Percentiles rank a stretch among this genome's conserved stretches.
These are phyloP conservation scores for Salticus scenicus DNA, from an alignment of 2,888 invertebrate genomes.

Conservation along the genomic window DNA sequence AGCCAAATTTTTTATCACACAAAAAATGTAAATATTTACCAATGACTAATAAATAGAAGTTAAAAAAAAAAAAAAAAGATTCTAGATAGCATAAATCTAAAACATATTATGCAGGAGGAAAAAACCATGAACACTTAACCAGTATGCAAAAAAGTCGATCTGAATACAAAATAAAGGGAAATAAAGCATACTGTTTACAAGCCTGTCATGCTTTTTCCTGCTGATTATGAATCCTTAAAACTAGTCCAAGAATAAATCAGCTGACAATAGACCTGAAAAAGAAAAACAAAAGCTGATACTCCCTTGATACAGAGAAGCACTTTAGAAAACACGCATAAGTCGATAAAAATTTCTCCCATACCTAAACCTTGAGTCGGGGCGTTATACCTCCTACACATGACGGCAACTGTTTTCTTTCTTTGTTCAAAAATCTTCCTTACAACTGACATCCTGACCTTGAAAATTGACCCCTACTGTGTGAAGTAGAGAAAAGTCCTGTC, in stretches of 20 bases:
- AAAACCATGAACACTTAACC: no score
- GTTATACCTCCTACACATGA: slow-evolving; percentile 16
- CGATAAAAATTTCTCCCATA: background rate
- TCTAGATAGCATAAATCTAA: no score
- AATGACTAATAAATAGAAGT: no score
- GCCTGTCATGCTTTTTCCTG: no score
- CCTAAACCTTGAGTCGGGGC: background rate
- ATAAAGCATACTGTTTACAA: no score
- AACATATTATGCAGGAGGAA: no score
- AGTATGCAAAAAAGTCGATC: no score
- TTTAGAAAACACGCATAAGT: background rate
- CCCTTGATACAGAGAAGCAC: background rate
- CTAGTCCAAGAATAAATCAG: background rate
- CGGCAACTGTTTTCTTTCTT: background rate
- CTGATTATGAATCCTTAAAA: no score
- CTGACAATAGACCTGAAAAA: background rate
- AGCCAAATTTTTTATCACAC: no score
- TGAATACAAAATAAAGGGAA: no score
- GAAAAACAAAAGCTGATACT: background rate
- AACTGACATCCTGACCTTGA: background rate
- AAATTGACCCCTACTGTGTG: slow-evolving; percentile 10
- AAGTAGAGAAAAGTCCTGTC: background rate
- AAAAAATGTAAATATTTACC: no score
- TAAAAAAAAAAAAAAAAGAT: no score
- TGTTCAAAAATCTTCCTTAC: background rate